These are phyloP conservation scores for Peromyscus leucopus DNA, from an alignment of 2,113 vertebrate genomes.

Conservation along the genomic window DNA sequence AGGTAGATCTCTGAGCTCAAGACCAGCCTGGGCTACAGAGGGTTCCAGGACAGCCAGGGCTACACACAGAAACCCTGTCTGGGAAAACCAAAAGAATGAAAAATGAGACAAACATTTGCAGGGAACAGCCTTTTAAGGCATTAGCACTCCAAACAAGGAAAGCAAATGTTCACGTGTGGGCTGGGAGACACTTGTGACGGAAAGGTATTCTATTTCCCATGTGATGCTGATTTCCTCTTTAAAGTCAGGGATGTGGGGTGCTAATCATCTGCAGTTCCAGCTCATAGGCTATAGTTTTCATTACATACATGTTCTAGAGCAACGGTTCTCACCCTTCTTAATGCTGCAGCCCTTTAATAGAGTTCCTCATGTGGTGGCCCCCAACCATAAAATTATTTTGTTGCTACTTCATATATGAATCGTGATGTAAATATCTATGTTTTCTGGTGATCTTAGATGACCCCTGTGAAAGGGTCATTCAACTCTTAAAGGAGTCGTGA, in stretches of 20 bases:
- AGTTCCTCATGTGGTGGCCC: not conserved
- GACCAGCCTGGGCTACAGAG: not conserved
- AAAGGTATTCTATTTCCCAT: not conserved
- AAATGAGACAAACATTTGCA: slow-evolving; percentile 17
- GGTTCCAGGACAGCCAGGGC: not conserved
- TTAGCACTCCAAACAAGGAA: not conserved
- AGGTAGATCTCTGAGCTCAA: not conserved
- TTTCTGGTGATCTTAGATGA: not conserved
- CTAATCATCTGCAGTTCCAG: not conserved
- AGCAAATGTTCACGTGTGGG: slow-evolving; percentile 6
- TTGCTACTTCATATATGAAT: not conserved
- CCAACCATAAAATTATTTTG: not conserved
- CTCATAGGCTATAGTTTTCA: not conserved
- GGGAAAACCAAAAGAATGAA: not conserved
- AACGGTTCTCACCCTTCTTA: not conserved
- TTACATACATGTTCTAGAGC: not conserved
- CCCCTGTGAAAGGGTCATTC: not conserved
- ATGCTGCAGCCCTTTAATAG: not conserved
- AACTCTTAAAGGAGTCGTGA: not conserved
- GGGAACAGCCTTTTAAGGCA: slow-evolving; percentile 31
- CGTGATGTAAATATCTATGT: not conserved
- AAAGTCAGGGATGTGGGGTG: not conserved
- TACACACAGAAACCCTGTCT: not conserved
- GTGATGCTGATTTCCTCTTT: slow-evolving; percentile 22
- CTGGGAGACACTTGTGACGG: not conserved